Conservation (phyloP, 2,113 vertebrate species). For the Hydrochoerus hydrochaeris region DNA sequence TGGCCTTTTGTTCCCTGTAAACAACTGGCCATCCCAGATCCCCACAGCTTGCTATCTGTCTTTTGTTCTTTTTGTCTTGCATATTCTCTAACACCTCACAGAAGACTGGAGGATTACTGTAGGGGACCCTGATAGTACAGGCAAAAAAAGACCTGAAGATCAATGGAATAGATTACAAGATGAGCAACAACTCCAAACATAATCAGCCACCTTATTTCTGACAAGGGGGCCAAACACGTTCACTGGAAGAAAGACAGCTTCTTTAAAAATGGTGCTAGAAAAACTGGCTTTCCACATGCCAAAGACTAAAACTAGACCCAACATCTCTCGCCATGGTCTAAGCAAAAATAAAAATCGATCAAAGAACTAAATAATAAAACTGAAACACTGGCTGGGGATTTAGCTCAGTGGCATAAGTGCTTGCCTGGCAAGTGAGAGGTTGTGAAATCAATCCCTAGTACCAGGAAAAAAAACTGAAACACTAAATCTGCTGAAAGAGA, state of each 20-base stretch:
- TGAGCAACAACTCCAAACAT: not conserved
- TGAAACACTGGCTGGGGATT: too few species aligned
- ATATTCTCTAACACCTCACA: not conserved
- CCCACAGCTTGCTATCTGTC: not conserved
- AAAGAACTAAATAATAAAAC: not conserved
- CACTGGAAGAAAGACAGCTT: not conserved
- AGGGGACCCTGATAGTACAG: not conserved
- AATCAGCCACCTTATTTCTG: not conserved
- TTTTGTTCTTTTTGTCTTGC: not conserved
- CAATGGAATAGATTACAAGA: not conserved
- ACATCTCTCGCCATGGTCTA: not conserved
- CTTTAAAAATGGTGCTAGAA: not conserved
- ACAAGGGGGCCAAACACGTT: not conserved
- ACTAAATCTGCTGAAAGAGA: not conserved
- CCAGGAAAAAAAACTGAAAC: not conserved
- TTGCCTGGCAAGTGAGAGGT: too few species aligned
- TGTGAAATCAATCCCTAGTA: too few species aligned
- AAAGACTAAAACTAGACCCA: not conserved
- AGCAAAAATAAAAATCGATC: not conserved
- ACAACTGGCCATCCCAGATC: not conserved
- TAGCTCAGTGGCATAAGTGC: too few species aligned
- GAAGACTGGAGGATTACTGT: not conserved
- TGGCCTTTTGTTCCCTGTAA: not conserved
- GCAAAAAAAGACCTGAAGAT: not conserved
- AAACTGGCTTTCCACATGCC: not conserved